Percentiles rank a stretch among this genome's conserved stretches.
Conservation (phyloP, 2,888 invertebrate species). For the Pegoplata infirma region DNA sequence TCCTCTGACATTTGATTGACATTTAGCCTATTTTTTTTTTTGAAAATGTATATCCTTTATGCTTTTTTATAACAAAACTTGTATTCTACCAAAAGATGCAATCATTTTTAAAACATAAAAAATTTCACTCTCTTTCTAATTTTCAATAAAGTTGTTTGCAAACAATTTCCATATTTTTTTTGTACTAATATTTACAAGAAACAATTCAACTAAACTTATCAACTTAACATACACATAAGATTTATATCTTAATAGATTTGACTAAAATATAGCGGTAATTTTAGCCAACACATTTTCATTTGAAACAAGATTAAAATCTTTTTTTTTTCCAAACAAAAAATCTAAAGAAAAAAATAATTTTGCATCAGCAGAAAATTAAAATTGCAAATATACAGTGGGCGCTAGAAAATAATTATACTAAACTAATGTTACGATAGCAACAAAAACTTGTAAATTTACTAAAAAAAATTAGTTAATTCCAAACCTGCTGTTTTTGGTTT, state of each 20-base stretch:
- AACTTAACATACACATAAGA: slow-evolving; percentile 10
- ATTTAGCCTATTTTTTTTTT: not conserved
- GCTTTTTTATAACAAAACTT: not conserved
- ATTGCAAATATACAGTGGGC: slow-evolving; percentile 5
- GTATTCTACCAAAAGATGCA: no score
- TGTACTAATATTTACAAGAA: no score
- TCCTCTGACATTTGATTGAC: not conserved
- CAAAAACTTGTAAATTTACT: no score
- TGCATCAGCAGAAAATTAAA: slow-evolving; percentile 1
- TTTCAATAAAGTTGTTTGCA: slow-evolving; percentile 23
- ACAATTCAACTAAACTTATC: not conserved
- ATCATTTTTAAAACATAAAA: no score
- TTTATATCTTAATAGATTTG: slow-evolving; percentile 34
- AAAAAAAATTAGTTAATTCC: no score
- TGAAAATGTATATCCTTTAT: not conserved
- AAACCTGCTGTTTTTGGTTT: no score
- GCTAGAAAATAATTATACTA: no score
- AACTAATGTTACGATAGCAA: no score
- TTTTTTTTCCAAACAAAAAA: not conserved
- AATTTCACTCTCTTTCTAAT: slow-evolving; percentile 19
- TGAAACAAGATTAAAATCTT: slow-evolving; percentile 9
- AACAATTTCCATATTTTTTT: slow-evolving; percentile 23
- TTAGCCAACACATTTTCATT: slow-evolving; percentile 12
- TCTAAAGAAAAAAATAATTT: not conserved
- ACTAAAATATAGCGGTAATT: slow-evolving; percentile 29